Conservation (phyloP, 1,140 invertebrate genomes). For the Octopus sinensis region DNA sequence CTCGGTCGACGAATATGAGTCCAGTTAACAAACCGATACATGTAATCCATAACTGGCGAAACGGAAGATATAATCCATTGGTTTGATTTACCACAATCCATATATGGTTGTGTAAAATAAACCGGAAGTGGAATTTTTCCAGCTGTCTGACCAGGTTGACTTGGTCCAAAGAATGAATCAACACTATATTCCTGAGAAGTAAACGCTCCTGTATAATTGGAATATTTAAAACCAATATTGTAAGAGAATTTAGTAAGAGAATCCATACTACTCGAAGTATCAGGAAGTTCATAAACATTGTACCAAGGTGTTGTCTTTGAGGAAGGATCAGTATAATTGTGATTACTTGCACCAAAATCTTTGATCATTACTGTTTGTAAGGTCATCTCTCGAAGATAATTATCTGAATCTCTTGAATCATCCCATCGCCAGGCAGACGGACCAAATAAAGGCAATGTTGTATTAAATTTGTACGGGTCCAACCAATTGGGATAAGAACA, state of each 20-base stretch:
- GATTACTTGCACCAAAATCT: slow-evolving; percentile 59
- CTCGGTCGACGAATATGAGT: slow-evolving; percentile 8
- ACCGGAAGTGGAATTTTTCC: slow-evolving; percentile 73
- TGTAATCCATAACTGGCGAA: slow-evolving; percentile 88
- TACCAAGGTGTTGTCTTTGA: slow-evolving; percentile 91
- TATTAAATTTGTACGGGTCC: slow-evolving; percentile 87
- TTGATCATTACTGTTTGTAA: slow-evolving; percentile 35
- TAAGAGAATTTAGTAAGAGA: slow-evolving; percentile 76
- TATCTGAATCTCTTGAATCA: slow-evolving; percentile 42
- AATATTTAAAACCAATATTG: slow-evolving; percentile 72
- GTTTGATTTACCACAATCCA: slow-evolving; percentile 88
- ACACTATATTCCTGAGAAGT: neutral
- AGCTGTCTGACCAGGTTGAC: slow-evolving; percentile 30
- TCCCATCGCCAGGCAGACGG: slow-evolving; percentile 71
- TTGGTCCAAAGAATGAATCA: slow-evolving; percentile 38
- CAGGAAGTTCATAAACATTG: slow-evolving; percentile 69
- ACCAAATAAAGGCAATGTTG: slow-evolving; percentile 89
- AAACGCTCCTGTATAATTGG: slow-evolving; percentile 76
- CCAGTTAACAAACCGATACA: slow-evolving; percentile 81
- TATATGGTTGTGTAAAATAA: slow-evolving; percentile 88
- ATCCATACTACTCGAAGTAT: slow-evolving; percentile 72
- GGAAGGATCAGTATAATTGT: slow-evolving; percentile 85
- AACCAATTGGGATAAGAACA: slow-evolving; percentile 89
- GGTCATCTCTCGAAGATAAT: slow-evolving; percentile 45
- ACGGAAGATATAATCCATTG: slow-evolving; percentile 90